Percentiles rank a stretch among this genome's conserved stretches.
Evolutionary conservation across 2,888 invertebrate species (phyloP).

Genomic region (Polydrusus pterygomalis): DNA sequence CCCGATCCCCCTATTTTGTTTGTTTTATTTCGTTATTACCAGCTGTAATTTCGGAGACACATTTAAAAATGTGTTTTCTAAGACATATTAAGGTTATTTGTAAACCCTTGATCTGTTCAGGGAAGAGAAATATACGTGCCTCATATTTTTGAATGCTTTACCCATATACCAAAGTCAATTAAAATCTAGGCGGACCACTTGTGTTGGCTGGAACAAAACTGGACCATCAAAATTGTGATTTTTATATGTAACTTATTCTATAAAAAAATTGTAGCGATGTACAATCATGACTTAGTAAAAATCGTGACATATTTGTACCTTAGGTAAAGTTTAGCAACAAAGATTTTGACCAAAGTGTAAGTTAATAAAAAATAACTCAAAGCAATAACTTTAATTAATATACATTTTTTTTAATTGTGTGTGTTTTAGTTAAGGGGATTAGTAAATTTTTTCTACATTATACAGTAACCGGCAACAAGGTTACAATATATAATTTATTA

Average conservation of each 20-base stretch:
- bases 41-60: too few species aligned
- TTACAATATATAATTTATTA: too few species aligned
- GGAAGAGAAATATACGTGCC: too few species aligned
- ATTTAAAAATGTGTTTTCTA: too few species aligned
- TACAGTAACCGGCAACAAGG: too few species aligned
- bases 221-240: constrained; percentile 9
- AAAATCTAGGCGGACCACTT: too few species aligned
- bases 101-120: too few species aligned
- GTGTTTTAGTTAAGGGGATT: neutral
- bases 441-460: neutral
- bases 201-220: neutral
- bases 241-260: constrained; percentile 13
- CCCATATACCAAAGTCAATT: too few species aligned
- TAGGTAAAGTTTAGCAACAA: constrained; percentile 39
- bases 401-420: neutral
- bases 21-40: too few species aligned
- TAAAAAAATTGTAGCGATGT: constrained; percentile 45
- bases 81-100: too few species aligned
- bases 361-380: constrained; percentile 32
- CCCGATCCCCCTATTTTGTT: too few species aligned
- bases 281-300: constrained; percentile 49
- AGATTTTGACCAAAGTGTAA: constrained; percentile 50
- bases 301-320: constrained; percentile 36
- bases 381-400: constrained; percentile 38
- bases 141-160: too few species aligned